phyloP scores from a whole-genome alignment of 2,888 invertebrate genomes.

The Trichopoda pennipes region DNA sequence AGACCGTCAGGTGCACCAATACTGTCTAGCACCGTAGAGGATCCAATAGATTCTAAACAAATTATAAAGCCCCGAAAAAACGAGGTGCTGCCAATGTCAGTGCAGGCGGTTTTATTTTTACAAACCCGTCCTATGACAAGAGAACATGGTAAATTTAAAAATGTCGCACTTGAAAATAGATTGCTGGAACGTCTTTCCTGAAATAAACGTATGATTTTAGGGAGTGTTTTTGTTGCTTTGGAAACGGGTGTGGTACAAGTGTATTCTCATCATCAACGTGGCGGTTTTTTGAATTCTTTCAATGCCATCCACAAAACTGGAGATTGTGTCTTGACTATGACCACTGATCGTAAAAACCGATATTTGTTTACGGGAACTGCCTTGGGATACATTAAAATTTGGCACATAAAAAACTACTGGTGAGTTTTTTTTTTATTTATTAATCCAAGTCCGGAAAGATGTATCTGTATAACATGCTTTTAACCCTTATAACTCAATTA shows the following conservation, averaged over 20 bases:
- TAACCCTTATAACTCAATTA: no score
- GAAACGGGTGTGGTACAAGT: slow-evolving; percentile 89
- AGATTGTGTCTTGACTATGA: slow-evolving; percentile 84
- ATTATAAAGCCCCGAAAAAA: background rate
- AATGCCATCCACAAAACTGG: slow-evolving; percentile 86
- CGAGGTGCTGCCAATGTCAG: slow-evolving; percentile 82
- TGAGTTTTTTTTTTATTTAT: slow-evolving; percentile 69
- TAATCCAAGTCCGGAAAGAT: background rate
- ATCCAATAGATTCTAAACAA: no score
- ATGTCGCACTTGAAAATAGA: background rate
- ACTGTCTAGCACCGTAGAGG: background rate
- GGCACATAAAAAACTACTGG: slow-evolving; percentile 88
- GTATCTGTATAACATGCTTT: no score
- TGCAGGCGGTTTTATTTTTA: slow-evolving; percentile 86
- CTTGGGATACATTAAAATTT: slow-evolving; percentile 89
- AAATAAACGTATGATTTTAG: slow-evolving; percentile 75
- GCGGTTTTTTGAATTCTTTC: slow-evolving; percentile 87
- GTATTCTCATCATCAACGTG: slow-evolving; percentile 90
- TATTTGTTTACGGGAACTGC: slow-evolving; percentile 88
- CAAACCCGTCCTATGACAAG: slow-evolving; percentile 83
- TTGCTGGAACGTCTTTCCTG: background rate
- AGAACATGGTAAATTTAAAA: slow-evolving; percentile 76
- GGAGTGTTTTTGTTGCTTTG: slow-evolving; percentile 86
- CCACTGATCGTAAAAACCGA: slow-evolving; percentile 86
- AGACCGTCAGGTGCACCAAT: background rate